A percentile compares a stretch with the other conserved stretches of the same genome.
Evolutionary conservation across 2,113 vertebrate species (phyloP).

Genomic region (Zapornia atra): DNA sequence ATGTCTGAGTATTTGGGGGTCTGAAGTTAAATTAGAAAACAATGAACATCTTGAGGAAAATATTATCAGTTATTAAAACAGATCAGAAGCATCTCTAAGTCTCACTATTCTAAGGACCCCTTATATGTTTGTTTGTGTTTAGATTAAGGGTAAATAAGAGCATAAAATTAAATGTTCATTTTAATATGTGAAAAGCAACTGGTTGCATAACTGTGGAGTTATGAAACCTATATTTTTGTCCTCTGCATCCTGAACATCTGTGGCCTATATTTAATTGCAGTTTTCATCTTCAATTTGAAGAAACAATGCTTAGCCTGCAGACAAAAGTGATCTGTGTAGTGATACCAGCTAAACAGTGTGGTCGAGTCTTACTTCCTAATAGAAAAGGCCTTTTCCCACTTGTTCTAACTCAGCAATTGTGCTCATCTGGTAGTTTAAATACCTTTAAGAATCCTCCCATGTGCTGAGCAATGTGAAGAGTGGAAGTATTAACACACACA

Average conservation of each 20-base stretch:
- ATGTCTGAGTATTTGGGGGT: background rate
- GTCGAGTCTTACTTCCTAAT: background rate
- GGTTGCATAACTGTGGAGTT: conserved; percentile 61
- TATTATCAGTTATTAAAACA: background rate
- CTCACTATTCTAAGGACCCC: background rate
- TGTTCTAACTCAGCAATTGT: background rate
- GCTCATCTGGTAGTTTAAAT: background rate
- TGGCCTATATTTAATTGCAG: conserved; percentile 70
- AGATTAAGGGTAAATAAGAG: conserved; percentile 6
- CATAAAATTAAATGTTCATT: conserved; percentile 25
- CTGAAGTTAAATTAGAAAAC: background rate
- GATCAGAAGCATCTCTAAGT: background rate
- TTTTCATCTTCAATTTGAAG: conserved; percentile 54
- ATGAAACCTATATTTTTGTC: conserved; percentile 68
- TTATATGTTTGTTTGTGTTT: background rate
- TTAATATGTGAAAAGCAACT: conserved; percentile 62
- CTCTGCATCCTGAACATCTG: conserved; percentile 65
- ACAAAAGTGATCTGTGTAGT: conserved; percentile 45
- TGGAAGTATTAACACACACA: background rate
- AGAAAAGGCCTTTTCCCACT: conserved; percentile 23
- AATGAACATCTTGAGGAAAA: background rate
- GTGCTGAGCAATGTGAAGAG: background rate
- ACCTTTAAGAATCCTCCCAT: background rate
- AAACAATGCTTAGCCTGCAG: conserved; percentile 66
- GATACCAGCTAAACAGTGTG: conserved; percentile 31